Conservation (phyloP, 2,888 invertebrate genomes). For the Troides helena region DNA sequence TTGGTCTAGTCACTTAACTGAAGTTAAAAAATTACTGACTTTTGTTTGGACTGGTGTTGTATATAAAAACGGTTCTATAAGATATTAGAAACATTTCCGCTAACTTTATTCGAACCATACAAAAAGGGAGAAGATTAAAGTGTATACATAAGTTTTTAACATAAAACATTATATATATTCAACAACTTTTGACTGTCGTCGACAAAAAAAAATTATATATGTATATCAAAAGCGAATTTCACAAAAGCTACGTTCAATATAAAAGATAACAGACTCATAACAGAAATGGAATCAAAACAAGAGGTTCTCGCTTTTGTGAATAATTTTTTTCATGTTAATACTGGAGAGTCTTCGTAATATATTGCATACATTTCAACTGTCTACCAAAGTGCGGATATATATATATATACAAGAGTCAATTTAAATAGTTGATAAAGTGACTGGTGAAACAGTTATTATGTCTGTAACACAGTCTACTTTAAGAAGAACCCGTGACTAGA, state of each 20-base stretch:
- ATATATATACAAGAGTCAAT: too few relatives aligned
- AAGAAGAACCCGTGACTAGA: too few relatives aligned
- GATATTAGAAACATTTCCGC: neutral
- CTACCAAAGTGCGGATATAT: neutral
- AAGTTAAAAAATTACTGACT: too few relatives aligned
- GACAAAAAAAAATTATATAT: neutral
- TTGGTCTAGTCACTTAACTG: too few relatives aligned
- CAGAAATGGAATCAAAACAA: conserved; percentile 12
- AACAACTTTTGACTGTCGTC: neutral
- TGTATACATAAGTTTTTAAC: neutral
- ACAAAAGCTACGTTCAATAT: conserved; percentile 21
- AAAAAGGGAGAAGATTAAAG: neutral
- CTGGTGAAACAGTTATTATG: neutral
- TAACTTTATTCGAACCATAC: neutral
- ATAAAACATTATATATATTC: neutral
- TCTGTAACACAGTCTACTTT: too few relatives aligned
- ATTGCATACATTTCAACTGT: neutral
- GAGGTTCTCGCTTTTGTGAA: neutral
- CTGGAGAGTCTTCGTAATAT: neutral
- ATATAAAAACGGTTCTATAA: neutral
- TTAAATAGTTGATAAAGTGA: neutral
- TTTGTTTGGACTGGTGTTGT: too few relatives aligned
- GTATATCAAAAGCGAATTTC: conserved; percentile 2
- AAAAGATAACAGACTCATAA: conserved; percentile 20
- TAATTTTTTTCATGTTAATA: neutral